Conservation (phyloP, 1,140 invertebrate species). For the Centruroides vittatus region DNA sequence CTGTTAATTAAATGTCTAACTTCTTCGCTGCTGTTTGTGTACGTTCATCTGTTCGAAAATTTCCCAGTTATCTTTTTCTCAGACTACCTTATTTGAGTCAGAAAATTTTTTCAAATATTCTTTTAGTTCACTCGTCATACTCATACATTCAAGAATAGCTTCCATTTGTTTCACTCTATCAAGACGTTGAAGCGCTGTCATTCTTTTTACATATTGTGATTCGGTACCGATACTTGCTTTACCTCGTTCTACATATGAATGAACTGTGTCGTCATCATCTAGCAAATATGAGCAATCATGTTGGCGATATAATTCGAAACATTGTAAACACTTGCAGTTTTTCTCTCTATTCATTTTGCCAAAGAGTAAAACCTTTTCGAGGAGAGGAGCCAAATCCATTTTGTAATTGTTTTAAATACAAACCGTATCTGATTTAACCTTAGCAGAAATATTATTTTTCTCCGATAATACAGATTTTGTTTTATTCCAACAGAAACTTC, state of each 20-base stretch:
- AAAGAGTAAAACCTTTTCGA: slow-evolving; percentile 39
- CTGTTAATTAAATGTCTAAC: too few species aligned
- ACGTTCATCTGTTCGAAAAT: too few species aligned
- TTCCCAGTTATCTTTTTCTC: too few species aligned
- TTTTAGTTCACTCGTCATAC: too few species aligned
- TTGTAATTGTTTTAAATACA: background rate
- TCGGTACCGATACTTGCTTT: slow-evolving; percentile 16
- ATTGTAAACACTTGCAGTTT: slow-evolving; percentile 13
- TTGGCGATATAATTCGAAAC: slow-evolving; percentile 24
- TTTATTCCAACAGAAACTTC: background rate
- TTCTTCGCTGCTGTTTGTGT: too few species aligned
- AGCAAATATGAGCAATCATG: slow-evolving; percentile 43
- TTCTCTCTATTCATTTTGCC: slow-evolving; percentile 51
- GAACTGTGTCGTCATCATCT: slow-evolving; percentile 69
- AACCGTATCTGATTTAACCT: background rate
- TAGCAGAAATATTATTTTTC: background rate
- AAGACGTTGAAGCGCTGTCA: slow-evolving; percentile 56
- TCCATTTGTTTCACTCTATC: slow-evolving; percentile 69
- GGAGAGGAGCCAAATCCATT: background rate
- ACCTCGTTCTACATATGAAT: slow-evolving; percentile 63
- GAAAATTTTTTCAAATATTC: too few species aligned
- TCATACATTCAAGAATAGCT: slow-evolving; percentile 50
- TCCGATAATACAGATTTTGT: background rate
- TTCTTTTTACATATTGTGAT: slow-evolving; percentile 55
- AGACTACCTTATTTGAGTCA: too few species aligned